phyloP scores from a whole-genome alignment of 2,888 invertebrate genomes.

The Campoplex capitator region DNA sequence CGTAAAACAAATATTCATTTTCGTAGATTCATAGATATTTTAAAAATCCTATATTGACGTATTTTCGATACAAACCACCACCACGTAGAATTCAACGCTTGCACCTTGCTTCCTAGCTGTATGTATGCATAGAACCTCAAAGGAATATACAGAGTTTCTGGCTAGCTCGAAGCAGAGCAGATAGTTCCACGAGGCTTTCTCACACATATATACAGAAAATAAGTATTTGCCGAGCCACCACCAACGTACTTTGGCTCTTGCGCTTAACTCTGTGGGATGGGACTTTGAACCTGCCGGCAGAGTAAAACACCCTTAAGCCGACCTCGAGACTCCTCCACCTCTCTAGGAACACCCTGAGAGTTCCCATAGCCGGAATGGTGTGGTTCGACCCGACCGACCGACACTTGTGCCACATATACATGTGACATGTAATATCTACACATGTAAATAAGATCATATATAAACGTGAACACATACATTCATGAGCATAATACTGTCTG shows the following conservation, averaged over 20 bases:
- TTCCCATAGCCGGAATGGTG: conserved; percentile 50
- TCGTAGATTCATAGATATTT: too few species aligned
- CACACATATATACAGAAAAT: conserved; percentile 17
- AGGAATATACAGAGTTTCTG: conserved; percentile 16
- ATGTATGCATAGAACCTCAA: conserved; percentile 7
- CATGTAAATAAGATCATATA: neutral
- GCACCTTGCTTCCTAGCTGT: neutral
- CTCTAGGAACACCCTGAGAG: conserved; percentile 40
- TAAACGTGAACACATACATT: conserved; percentile 11
- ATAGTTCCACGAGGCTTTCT: conserved; percentile 27
- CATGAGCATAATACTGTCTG: conserved; percentile 39
- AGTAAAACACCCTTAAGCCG: conserved; percentile 79
- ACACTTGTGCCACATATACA: conserved; percentile 39
- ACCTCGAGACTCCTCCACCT: conserved; percentile 60
- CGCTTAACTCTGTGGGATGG: conserved; percentile 50
- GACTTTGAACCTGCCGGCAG: conserved; percentile 76
- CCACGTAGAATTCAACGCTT: conserved; percentile 14
- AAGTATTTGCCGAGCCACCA: conserved; percentile 17
- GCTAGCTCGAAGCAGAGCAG: conserved; percentile 1
- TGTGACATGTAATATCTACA: neutral
- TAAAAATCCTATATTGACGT: neutral
- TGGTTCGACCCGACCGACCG: conserved; percentile 54
- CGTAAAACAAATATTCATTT: too few species aligned
- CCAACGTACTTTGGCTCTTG: conserved; percentile 1
- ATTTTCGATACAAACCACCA: conserved; percentile 13